phyloP scores from a whole-genome alignment of 1,140 invertebrate genomes.

The Procambarus virginalis region DNA sequence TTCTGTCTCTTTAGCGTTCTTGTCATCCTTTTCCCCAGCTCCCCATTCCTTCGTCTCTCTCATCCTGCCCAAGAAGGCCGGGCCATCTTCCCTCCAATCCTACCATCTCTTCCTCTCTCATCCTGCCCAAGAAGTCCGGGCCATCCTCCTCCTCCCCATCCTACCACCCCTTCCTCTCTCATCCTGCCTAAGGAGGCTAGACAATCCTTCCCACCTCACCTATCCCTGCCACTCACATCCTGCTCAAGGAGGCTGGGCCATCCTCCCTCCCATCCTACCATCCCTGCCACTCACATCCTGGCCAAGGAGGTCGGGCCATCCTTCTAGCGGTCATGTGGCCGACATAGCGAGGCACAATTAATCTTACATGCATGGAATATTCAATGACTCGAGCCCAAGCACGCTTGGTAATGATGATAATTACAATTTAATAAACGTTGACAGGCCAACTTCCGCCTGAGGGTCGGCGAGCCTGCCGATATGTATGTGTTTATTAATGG shows the following conservation, averaged over 20 bases:
- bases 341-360: conserved; percentile 47
- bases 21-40: background rate
- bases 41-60: background rate
- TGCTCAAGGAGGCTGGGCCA: no score
- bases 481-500: conserved; percentile 57
- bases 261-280: background rate
- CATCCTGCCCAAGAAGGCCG: background rate
- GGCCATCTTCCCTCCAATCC: background rate
- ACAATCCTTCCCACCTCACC: background rate
- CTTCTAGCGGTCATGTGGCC: conserved; percentile 30
- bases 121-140: background rate
- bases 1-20: background rate
- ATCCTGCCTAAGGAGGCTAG: background rate
- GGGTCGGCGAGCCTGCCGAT: conserved; percentile 27
- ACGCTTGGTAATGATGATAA: conserved; percentile 58
- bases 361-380: conserved; percentile 66
- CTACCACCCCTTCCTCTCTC: no score
- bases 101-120: background rate
- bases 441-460: conserved; percentile 39
- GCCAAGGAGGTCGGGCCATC: background rate
- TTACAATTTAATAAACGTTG: conserved; percentile 63
- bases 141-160: background rate
- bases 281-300: background rate
- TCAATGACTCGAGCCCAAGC: conserved; percentile 57
- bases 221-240: background rate